Evolutionary conservation across 2,113 vertebrate genomes (phyloP), one percentile per base, ranked within the genome.

Genomic region (Chascanopsetta lugubris): DNA sequence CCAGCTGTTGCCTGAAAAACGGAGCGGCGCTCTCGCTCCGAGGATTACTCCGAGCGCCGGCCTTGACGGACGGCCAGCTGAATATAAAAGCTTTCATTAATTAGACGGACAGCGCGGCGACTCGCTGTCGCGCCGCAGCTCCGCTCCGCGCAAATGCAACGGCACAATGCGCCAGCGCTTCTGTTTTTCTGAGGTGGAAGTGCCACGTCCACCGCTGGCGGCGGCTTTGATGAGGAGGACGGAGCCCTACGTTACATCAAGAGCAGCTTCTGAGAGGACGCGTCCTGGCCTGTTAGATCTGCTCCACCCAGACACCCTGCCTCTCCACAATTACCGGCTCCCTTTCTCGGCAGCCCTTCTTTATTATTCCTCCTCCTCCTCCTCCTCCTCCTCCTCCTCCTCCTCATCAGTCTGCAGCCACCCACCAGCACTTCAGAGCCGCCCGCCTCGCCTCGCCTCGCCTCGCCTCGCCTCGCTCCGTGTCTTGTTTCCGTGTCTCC

Each of bases 371-470:
- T 69, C 48, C 18, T 29, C 64, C 27, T 38, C 32, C 20, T 56
- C 64, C 34, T 76, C 60, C n/a, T 55, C 73, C 45, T 48, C 55
- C 60, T 69, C 53, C 43, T 69, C 48, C 18, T 29, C 64, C 27
- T 38, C 32, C 20, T 56, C 64, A 40, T 76, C 60, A 45, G 77
- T 66, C 74, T 65, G 51, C 48, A 26, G 72, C 75, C 68, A 62
- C 79, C 77, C 69, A 73, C 80, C 3, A 1, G 15, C 36, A 17
- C 36, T 40, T 40, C 36, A 40, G 36, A 7, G 36, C 17, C n/a
- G 36, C 61, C 61, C 17, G 60, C 20, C 8, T 65, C 54, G n/a
- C n/a, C n/a, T n/a, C n/a, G n/a, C n/a, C n/a, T n/a, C n/a, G n/a
- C n/a, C n/a, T n/a, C n/a, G n/a, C n/a, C n/a, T n/a, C 11, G 10